Evolutionary conservation across 2,888 invertebrate species (phyloP).

Genomic region (Lomographa bimaculata): DNA sequence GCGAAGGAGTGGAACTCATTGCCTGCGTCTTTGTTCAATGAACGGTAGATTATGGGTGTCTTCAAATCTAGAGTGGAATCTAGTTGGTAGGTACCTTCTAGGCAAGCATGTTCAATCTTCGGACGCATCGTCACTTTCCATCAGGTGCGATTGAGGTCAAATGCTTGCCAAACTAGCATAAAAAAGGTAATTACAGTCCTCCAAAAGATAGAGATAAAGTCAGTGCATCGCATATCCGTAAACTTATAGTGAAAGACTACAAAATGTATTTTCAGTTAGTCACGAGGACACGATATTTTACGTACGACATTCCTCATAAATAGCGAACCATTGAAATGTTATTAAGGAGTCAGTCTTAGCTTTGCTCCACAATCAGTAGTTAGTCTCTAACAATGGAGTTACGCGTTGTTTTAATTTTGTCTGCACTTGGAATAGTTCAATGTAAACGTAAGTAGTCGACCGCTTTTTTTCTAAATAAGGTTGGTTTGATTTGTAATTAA

Average conservation of each 20-base stretch:
- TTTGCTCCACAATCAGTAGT: conserved; percentile 20
- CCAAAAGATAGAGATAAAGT: no score
- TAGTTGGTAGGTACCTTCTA: no score
- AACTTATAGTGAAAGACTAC: conserved; percentile 3
- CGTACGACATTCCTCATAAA: conserved; percentile 33
- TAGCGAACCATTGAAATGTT: conserved; percentile 27
- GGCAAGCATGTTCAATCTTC: no score
- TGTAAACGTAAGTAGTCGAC: conserved; percentile 25
- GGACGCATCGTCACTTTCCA: no score
- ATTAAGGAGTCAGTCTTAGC: conserved; percentile 31
- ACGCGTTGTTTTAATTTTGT: conserved; percentile 47
- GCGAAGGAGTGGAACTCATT: no score
- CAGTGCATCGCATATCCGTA: no score
- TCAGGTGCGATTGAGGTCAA: no score
- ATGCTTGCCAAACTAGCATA: no score
- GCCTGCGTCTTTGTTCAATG: no score
- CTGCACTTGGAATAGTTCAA: conserved; percentile 33
- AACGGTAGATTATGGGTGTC: no score
- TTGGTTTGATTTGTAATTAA: conserved; percentile 6
- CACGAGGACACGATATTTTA: conserved; percentile 24
- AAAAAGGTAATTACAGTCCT: no score
- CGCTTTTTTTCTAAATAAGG: background rate
- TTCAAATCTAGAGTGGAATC: no score
- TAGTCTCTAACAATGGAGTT: conserved; percentile 48
- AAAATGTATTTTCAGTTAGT: conserved; percentile 17